Base-by-base conservation (phyloP, 2,113 vertebrate genomes). In the Heteronetta atricapilla region DNA sequence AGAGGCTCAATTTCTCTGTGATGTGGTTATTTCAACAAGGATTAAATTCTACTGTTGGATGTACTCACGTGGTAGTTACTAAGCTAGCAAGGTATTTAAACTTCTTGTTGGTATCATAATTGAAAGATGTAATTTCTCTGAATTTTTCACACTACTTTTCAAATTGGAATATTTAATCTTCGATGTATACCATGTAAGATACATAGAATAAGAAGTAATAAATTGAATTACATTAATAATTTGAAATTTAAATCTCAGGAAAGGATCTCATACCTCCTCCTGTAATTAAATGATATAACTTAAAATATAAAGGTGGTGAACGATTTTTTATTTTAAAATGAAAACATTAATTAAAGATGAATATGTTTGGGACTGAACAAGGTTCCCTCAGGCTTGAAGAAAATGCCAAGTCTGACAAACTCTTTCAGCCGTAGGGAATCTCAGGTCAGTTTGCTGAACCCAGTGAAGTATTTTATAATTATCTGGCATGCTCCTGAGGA, bases 391-490 rank as follows among this genome's bases (percentile, higher is more conserved):
- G 85, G 94, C 52, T 53, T 88, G 55, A 34, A 73, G 83, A 88
- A 96, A 96, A 94, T 84, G 90, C 64, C 70, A 96, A 88, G 63
- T 66, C 77, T 95, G 70, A 93, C 82, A 94, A 92, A 89, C 36
- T 88, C 85, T 56, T 11, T 74, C 55, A 75, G 95, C 80, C 50
- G 92, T 46, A 40, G 59, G 82, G 93, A 96, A 93, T 87, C 75
- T 78, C 82, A 73, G 84, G 79, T 82, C 67, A 97, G 82, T 89
- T 75, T 96, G 89, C 96, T 80, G 70, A 89, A 96, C 81, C 22
- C 88, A 42, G 46, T 93, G 44, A 96, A 96, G 70, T 90, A 94
- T 90, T 97, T 96, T 90, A 50, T 86, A 95, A 96, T 96, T 96
- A 96, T 22, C 44, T 56, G 92, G 40, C 25, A 64, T 64, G 42